Percentiles rank a stretch among this genome's conserved stretches.
These are phyloP conservation scores for Spheniscus mendiculus DNA, from an alignment of 2,113 vertebrate species.

Conservation along the genomic window DNA sequence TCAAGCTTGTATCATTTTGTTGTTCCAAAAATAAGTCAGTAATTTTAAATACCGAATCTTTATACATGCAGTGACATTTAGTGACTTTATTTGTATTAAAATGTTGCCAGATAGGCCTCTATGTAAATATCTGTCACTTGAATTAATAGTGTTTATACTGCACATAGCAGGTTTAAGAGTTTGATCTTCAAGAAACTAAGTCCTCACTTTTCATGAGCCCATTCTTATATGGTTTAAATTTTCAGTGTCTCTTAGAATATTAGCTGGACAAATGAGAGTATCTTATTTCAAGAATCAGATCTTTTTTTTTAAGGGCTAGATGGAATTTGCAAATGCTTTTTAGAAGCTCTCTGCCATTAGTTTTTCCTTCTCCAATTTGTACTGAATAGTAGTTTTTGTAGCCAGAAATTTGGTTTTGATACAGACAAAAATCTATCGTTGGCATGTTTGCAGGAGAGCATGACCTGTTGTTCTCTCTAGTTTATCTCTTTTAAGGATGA, in stretches of 20 bases:
- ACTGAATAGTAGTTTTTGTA: neutral
- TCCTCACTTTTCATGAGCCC: neutral
- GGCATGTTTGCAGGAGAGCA: neutral
- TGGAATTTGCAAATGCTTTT: neutral
- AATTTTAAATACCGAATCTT: neutral
- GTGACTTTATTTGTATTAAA: neutral
- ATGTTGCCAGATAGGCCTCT: neutral
- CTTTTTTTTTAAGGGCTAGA: neutral
- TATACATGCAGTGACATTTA: neutral
- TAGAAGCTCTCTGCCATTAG: neutral
- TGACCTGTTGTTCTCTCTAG: neutral
- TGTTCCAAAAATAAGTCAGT: neutral
- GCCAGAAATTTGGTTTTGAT: neutral
- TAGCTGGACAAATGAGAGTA: neutral
- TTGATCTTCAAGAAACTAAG: neutral
- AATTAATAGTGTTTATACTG: conserved; percentile 26
- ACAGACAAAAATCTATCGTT: neutral
- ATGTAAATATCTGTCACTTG: neutral
- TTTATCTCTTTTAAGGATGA: neutral
- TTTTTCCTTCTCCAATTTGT: neutral
- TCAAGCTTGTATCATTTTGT: neutral
- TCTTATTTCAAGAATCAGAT: neutral
- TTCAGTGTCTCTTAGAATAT: neutral
- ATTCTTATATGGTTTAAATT: neutral
- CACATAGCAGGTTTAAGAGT: neutral